These are phyloP conservation scores for Anniella stebbinsi DNA, from an alignment of 2,797 vertebrate genomes.

Conservation along the genomic window DNA sequence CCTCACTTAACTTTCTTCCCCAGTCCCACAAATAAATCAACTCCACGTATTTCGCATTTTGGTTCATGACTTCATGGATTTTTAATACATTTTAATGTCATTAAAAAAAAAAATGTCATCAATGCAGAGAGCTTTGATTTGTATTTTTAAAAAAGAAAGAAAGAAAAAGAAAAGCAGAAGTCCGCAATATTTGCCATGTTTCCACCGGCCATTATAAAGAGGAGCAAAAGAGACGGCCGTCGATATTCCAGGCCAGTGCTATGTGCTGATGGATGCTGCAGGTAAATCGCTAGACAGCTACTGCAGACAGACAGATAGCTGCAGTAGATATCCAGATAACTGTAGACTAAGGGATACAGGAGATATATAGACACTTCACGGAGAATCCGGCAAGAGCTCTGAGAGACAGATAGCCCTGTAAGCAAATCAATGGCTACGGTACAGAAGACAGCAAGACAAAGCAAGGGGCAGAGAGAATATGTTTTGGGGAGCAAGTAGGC, in stretches of 20 bases:
- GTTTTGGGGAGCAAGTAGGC: slow-evolving; percentile 20
- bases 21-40: not conserved
- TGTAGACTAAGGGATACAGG: slow-evolving; percentile 57
- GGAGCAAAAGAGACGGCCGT: not conserved
- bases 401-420: slow-evolving; percentile 49
- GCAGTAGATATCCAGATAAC: slow-evolving; percentile 37
- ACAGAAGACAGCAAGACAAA: slow-evolving; percentile 67
- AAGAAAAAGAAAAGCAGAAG: too few species aligned
- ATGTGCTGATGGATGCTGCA: slow-evolving; percentile 17
- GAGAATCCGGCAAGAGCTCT: slow-evolving; percentile 44
- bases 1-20: not conserved
- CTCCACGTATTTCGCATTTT: too few species aligned
- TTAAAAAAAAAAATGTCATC: too few species aligned
- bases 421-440: slow-evolving; percentile 67
- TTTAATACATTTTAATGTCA: not conserved
- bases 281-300: slow-evolving; percentile 8
- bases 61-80: not conserved
- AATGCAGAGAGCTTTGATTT: not conserved
- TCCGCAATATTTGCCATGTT: not conserved
- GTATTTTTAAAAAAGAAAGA: not conserved
- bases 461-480: slow-evolving; percentile 39
- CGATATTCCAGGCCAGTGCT: not conserved
- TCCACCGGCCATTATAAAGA: not conserved
- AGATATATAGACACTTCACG: slow-evolving; percentile 62
- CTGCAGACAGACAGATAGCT: slow-evolving; percentile 40